These are phyloP conservation scores for Habroteleia sp. DNA, from an alignment of 2,888 invertebrate genomes.

Conservation along the genomic window DNA sequence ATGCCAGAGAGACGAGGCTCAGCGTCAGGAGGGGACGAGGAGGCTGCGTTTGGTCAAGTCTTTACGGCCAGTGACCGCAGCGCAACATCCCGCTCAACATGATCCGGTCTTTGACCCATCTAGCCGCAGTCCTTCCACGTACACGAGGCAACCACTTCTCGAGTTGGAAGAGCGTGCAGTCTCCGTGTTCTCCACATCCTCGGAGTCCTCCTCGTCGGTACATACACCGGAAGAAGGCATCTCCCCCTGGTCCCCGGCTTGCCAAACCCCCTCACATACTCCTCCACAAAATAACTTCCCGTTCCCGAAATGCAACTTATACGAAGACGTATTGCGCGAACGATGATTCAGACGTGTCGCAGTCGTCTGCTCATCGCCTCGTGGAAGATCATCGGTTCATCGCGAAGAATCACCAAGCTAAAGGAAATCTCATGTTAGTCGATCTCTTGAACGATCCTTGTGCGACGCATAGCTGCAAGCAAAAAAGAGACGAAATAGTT, in stretches of 20 bases:
- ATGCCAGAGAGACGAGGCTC: constrained; percentile 25
- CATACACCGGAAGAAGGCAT: constrained; percentile 74
- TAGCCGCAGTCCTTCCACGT: constrained; percentile 80
- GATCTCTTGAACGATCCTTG: constrained; percentile 2
- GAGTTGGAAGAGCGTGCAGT: constrained; percentile 47
- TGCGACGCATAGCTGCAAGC: constrained; percentile 27
- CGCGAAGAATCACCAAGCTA: constrained; percentile 6
- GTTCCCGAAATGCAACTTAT: neutral
- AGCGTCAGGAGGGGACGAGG: constrained; percentile 21
- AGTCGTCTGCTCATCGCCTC: neutral
- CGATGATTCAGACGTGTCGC: constrained; percentile 1
- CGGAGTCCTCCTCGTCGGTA: constrained; percentile 78
- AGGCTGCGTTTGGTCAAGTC: constrained; percentile 58
- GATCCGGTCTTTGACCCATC: constrained; percentile 40
- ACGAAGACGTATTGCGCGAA: neutral
- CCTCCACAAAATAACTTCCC: neutral
- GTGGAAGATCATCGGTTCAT: constrained; percentile 12
- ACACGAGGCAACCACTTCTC: constrained; percentile 64
- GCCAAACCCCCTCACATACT: constrained; percentile 48
- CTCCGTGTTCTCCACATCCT: constrained; percentile 78
- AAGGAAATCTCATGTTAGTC: constrained; percentile 38
- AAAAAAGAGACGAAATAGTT: too few relatives aligned
- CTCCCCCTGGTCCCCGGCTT: constrained; percentile 66
- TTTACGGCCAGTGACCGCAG: constrained; percentile 38
- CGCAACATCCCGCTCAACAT: constrained; percentile 27